These are phyloP conservation scores for Crematogaster levior DNA, from an alignment of 2,888 invertebrate species.

Conservation along the genomic window DNA sequence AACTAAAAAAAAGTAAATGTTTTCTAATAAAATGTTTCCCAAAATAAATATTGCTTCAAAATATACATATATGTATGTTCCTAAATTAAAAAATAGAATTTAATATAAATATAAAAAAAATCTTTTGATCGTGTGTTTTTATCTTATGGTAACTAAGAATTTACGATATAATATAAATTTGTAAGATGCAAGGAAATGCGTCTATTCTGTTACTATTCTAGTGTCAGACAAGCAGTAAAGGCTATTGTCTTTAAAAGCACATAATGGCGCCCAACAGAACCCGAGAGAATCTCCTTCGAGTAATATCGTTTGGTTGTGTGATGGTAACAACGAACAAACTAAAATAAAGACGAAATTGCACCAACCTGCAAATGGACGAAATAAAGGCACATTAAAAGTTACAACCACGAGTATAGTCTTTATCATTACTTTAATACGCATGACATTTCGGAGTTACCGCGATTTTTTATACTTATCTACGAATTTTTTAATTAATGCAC, in stretches of 20 bases:
- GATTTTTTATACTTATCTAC: constrained; percentile 5
- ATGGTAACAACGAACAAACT: constrained; percentile 1
- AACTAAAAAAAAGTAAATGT: not conserved
- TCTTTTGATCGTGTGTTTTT: not conserved
- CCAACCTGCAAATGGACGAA: not conserved
- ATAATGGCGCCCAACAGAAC: not conserved
- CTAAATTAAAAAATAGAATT: not conserved
- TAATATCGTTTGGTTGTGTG: not conserved
- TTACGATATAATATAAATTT: not conserved
- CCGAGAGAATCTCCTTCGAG: not conserved
- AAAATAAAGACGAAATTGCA: not conserved
- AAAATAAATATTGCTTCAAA: not conserved
- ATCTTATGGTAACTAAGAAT: not conserved
- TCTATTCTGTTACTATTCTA: not conserved
- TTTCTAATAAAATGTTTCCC: too few species aligned
- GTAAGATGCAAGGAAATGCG: not conserved
- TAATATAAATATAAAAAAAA: not conserved
- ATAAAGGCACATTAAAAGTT: constrained; percentile 32
- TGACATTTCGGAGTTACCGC: not conserved
- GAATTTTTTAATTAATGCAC: constrained; percentile 29
- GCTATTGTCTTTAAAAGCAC: constrained; percentile 20
- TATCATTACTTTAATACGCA: constrained; percentile 7
- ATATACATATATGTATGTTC: not conserved
- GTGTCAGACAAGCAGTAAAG: not conserved
- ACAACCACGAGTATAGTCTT: too few species aligned